Base-by-base conservation (phyloP, 2,797 vertebrate species). In the Rhadinocentrus ornatus region DNA sequence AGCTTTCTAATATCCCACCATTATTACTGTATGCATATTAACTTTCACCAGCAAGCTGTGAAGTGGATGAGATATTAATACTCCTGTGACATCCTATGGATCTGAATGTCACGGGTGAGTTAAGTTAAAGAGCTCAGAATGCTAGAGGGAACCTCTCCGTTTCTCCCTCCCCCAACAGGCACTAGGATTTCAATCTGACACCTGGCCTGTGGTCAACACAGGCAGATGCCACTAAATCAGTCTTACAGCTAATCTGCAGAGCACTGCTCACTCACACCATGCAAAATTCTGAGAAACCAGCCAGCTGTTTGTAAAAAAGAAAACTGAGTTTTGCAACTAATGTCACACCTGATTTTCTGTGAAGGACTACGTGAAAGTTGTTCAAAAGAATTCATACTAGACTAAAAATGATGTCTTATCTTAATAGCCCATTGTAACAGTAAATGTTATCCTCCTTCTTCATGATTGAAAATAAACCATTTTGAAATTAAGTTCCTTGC, bases 141-240 rank as follows among this genome's bases (percentile, higher is more conserved):
- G 82, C 65, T 78, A 79, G 60, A 70, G 70, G 69, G 61, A 54
- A 63, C 74, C 76, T 75, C 69, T 59, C 29, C 34, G 66, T 50
- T 59, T 29, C 58, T 65, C 78, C 74, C 69, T 44, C 82, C 83
- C 82, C 77, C 75, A 79, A 48, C 68, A 66, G 61, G 77, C 63
- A 83, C 80, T 46, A 41, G 64, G 62, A 76, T 77, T 86, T 88
- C 85, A 86, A 90, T 90, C 79, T 41, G 88, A 91, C 91, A 91
- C 88, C 81, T 86, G 80, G 82, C 73, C 84, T 78, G 75, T 63
- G 75, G 77, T 89, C 89, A 86, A 73, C 75, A 69, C 75, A 57
- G 75, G 73, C 64, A 67, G 71, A 80, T 77, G 58, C 65, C 54
- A 20, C 84, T 91, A 92, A 91, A 92, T 90, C 78, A 85, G 72